A percentile compares a stretch with the other conserved stretches of the same genome.
Evolutionary conservation across 2,113 vertebrate genomes (phyloP).

Genomic region (Aramus guarauna): DNA sequence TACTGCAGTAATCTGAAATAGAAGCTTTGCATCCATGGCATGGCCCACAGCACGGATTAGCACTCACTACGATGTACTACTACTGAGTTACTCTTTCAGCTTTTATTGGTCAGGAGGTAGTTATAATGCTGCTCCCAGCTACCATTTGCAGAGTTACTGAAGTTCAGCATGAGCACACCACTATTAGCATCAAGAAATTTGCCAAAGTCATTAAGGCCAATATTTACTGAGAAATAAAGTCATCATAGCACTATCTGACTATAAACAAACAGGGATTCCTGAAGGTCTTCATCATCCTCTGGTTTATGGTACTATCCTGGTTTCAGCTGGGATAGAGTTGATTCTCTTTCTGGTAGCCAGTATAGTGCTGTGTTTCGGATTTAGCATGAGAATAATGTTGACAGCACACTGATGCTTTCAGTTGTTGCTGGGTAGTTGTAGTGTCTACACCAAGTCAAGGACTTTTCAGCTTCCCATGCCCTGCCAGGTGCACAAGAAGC

Average conservation of each 20-base stretch:
- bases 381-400: too few species aligned
- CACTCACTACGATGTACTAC: not conserved
- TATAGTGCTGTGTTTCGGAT: too few species aligned
- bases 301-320: not conserved
- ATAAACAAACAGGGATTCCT: not conserved
- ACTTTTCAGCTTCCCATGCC: too few species aligned
- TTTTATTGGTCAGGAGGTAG: not conserved
- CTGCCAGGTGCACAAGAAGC: too few species aligned
- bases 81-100: not conserved
- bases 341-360: too few species aligned
- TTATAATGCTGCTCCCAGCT: not conserved
- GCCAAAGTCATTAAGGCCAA: not conserved
- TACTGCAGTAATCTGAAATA: not conserved
- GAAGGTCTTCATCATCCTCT: not conserved
- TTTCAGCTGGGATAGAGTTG: too few species aligned
- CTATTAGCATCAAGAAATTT: not conserved
- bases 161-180: not conserved
- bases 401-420: too few species aligned
- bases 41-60: not conserved
- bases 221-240: not conserved
- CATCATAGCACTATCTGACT: not conserved
- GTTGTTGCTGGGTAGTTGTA: too few species aligned
- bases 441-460: too few species aligned
- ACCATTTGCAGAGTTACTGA: not conserved
- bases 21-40: not conserved